phyloP scores from a whole-genome alignment of 2,113 vertebrate genomes.

The Aegotheles bennettii region DNA sequence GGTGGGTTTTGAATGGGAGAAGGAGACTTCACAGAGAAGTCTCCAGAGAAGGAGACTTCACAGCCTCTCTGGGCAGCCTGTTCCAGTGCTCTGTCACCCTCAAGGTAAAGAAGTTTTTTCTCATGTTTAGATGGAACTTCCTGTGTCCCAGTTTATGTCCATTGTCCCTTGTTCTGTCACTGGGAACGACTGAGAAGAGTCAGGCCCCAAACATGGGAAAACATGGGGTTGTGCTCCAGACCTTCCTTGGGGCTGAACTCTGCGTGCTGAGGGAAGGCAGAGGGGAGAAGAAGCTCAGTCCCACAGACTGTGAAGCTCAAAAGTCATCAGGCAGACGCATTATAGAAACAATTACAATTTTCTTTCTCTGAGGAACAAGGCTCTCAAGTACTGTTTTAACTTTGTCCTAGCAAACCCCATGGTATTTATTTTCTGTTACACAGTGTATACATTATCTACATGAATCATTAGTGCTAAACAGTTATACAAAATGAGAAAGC shows the following conservation, averaged over 20 bases:
- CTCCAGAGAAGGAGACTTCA: no score
- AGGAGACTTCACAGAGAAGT: no score
- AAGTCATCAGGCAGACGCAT: background rate
- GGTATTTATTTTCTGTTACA: conserved; percentile 10
- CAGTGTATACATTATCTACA: background rate
- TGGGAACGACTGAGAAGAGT: no score
- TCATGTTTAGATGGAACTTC: no score
- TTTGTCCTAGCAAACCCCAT: background rate
- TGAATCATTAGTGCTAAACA: conserved; percentile 32
- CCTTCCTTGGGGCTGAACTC: background rate
- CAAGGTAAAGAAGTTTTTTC: no score
- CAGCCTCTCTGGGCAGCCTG: no score
- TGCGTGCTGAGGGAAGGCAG: background rate
- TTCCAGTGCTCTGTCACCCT: no score
- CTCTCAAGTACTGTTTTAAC: background rate
- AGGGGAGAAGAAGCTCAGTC: background rate
- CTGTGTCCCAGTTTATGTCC: no score
- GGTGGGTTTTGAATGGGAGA: no score
- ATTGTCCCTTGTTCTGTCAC: no score
- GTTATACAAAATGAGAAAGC: background rate
- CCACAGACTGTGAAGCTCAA: background rate
- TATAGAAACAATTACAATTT: conserved; percentile 32
- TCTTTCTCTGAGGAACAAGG: background rate
- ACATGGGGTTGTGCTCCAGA: background rate
- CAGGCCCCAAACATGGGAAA: no score